Base-by-base conservation (phyloP, 2,113 vertebrate genomes). In the Nyctibius bracteatus region DNA sequence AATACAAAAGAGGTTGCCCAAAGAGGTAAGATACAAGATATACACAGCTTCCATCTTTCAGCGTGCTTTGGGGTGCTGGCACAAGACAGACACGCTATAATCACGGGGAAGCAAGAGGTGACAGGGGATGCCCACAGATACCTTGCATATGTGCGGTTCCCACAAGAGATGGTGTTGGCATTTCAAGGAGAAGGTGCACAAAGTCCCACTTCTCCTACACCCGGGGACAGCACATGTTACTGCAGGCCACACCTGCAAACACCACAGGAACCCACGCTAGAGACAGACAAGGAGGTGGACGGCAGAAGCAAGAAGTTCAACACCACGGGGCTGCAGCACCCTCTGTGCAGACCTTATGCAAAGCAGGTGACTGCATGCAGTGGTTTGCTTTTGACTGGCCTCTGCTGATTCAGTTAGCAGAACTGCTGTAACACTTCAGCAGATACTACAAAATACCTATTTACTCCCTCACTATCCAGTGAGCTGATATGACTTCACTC, bases 351-450 rank as follows among this genome's bases (percentile, higher is more conserved):
- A 24, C 4, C 6, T 18, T 16, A 18, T 1, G 25, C 23, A 49
- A 77, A 81, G 33, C 4, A 1, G 21, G n/a, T 1, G 7, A 37
- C 7, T 41, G 14, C 10, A 28, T 1, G 11, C 1, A 1, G 41
- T 9, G 35, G 9, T 73, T 80, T 58, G 14, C 46, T 91, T 55
- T 55, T 18, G 30, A 37, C 35, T 13, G 33, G 63, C 19, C 33
- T 75, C 37, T 37, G 63, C 23, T 52, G 52, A 66, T 31, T 33
- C 47, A 52, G 11, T 73, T 33, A 19, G 22, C 44, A 91, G 59
- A 68, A 47, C 7, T 15, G 22, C 35, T n/a, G 27, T 21, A 63
- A 65, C 39, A 12, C 55, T 21, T 31, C 1, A 67, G 27, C 39
- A 72, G 27, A 41, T 23, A 28, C 37, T 77, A 33, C 25, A 61